Evolutionary conservation across 1,140 invertebrate genomes (phyloP).

Genomic region (Caenorhabditis briggsae): DNA sequence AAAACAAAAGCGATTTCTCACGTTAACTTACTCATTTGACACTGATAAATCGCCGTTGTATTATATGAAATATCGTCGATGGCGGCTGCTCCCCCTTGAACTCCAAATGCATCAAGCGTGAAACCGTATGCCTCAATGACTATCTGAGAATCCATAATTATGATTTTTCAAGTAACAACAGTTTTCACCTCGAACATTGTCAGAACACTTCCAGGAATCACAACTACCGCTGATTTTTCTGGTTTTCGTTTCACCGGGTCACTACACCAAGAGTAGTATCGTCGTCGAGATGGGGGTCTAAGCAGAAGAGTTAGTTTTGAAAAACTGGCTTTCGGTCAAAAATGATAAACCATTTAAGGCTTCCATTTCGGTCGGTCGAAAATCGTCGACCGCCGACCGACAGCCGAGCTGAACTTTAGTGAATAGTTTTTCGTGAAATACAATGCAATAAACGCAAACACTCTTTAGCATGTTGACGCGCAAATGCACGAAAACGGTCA

Average conservation of each 20-base stretch:
- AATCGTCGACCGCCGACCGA: too few species aligned
- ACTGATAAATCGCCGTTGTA: conserved; percentile 70
- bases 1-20: not conserved
- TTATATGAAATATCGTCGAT: conserved; percentile 71
- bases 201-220: conserved; percentile 70
- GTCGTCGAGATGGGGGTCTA: conserved; percentile 64
- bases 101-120: conserved; percentile 70
- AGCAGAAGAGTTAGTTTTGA: not conserved
- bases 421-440: too few species aligned
- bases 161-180: not conserved
- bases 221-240: conserved; percentile 68
- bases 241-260: conserved; percentile 69
- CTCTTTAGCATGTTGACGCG: too few species aligned
- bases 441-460: too few species aligned
- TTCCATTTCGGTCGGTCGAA: too few species aligned
- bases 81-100: conserved; percentile 70
- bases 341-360: not conserved
- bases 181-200: conserved; percentile 66
- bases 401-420: too few species aligned
- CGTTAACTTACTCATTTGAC: conserved; percentile 68
- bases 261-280: conserved; percentile 70
- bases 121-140: conserved; percentile 73
- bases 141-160: conserved; percentile 63
- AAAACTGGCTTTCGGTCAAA: not conserved
- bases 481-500: too few species aligned